phyloP scores from a whole-genome alignment of 2,888 invertebrate species.

The Byasa hedistus region DNA sequence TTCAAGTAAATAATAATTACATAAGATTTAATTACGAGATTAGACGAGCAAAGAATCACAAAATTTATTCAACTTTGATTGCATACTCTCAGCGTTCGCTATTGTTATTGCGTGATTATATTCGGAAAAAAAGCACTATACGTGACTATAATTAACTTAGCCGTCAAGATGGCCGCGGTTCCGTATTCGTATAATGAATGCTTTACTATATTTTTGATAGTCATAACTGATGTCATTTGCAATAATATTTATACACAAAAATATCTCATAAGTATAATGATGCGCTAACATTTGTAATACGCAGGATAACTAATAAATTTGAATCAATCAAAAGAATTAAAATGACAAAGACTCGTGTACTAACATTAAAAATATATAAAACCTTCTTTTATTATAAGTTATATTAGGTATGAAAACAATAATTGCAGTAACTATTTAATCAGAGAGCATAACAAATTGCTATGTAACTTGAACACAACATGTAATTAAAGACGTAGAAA shows the following conservation, averaged over 20 bases:
- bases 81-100: neutral
- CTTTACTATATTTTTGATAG: slow-evolving; percentile 12
- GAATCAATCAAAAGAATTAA: too few species aligned
- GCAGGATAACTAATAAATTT: too few species aligned
- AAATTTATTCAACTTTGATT: slow-evolving; percentile 1
- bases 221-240: slow-evolving; percentile 7
- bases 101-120: slow-evolving; percentile 12
- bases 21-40: slow-evolving; percentile 22
- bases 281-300: too few species aligned
- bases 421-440: slow-evolving; percentile 13
- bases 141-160: slow-evolving; percentile 23
- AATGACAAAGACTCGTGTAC: too few species aligned
- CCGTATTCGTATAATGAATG: slow-evolving; percentile 20
- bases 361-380: too few species aligned
- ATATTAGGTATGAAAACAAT: slow-evolving; percentile 13
- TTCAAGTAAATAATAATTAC: neutral
- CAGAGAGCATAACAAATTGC: slow-evolving; percentile 11
- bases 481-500: slow-evolving; percentile 10
- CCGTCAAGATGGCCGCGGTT: slow-evolving; percentile 15
- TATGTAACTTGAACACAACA: slow-evolving; percentile 7
- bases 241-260: too few species aligned
- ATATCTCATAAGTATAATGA: too few species aligned
- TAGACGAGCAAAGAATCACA: slow-evolving; percentile 5
- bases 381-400: neutral
- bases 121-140: slow-evolving; percentile 13